Base-by-base conservation (phyloP, 2,888 invertebrate species). In the Anthophora plumipes region DNA sequence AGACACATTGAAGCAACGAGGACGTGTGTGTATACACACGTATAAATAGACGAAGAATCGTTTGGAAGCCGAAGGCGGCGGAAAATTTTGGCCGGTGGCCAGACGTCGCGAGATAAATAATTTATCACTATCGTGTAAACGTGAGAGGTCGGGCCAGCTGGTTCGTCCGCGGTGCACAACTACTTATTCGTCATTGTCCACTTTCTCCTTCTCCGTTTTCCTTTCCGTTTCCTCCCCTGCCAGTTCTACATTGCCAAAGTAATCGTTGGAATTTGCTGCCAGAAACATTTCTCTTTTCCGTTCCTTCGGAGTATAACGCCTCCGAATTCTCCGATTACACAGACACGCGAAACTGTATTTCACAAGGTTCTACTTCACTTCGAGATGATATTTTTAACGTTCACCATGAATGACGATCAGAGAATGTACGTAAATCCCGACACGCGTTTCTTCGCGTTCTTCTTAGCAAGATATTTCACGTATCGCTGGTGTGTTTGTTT, bases 61-160 rank as follows among this genome's bases (percentile, higher is more conserved):
- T 1, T 69, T 68, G 73, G 72, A 70, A 74, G 80, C 69, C 64
- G 72, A 57, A 76, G 69, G 78, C 79, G 80, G 77, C 69, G 81
- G 86, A 85, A 87, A 89, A 89, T 88, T 71, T 87, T 91, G 91
- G 91, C 88, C 75, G 77, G n/a, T 74, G 75, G 90, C 91, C 91
- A 90, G 88, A 88, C 88, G 85, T 88, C 85, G 87, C 89, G 84
- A 83, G 89, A 91, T 91, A 90, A 91, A 91, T 91, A 87, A 91
- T 90, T 91, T 89, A 91, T 91, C 90, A 85, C 85, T 78, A 85
- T 89, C 89, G 88, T 81, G 86, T 87, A 88, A 88, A 88, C 87
- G 80, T 73, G 88, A 86, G 86, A 67, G 78, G 80, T 59, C 77
- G 22, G 64, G 67, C 85, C 87, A 88, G 88, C 87, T 87, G 87